A percentile compares a stretch with the other conserved stretches of the same genome.
Conservation (phyloP, 1,140 invertebrate genomes). For the Tenebrio molitor region DNA sequence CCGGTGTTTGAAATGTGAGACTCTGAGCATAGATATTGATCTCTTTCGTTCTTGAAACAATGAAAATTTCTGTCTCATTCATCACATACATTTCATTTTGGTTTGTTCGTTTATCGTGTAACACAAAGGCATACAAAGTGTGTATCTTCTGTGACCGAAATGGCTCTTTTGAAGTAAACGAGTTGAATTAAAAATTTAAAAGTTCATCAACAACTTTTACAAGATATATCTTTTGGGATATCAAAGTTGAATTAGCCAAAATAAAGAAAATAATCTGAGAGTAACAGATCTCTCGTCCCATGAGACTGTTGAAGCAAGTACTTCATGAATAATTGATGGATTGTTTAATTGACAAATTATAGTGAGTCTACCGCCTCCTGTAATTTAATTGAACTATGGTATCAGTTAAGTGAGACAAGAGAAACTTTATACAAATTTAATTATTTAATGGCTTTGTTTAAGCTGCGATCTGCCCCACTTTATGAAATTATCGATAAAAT, state of each 20-base stretch:
- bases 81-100: not conserved
- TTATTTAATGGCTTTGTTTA: constrained; percentile 9
- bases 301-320: constrained; percentile 29
- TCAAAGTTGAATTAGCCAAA: constrained; percentile 4
- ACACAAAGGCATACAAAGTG: constrained; percentile 2
- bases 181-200: constrained; percentile 7
- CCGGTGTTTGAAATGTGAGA: not conserved
- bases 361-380: constrained; percentile 32
- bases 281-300: constrained; percentile 31
- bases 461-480: not conserved
- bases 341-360: constrained; percentile 45
- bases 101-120: constrained; percentile 17
- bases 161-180: constrained; percentile 14
- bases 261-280: constrained; percentile 30
- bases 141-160: not conserved
- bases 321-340: constrained; percentile 44
- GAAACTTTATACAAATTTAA: constrained; percentile 25
- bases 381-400: constrained; percentile 42
- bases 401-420: constrained; percentile 13
- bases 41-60: constrained; percentile 7
- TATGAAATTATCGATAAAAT: constrained; percentile 16
- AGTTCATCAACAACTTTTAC: not conserved
- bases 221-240: constrained; percentile 10
- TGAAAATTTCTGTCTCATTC: constrained; percentile 3
- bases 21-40: not conserved